Evolutionary conservation across 2,113 vertebrate species (phyloP).

Genomic region (Cercopithecus mona): DNA sequence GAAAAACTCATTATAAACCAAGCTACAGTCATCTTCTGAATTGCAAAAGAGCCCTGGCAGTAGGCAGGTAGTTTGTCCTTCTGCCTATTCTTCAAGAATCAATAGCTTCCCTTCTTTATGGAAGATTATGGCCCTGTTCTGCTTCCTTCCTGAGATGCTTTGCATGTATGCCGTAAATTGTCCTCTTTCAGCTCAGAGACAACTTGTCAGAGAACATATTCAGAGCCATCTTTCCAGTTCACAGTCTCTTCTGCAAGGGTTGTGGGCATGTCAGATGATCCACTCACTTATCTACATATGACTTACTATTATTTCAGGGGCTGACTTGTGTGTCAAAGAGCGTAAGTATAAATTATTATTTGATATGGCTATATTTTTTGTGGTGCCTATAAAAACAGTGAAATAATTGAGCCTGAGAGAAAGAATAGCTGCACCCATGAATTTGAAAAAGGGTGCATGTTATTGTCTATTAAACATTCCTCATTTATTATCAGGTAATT

Average conservation of each 20-base stretch:
- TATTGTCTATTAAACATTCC: background rate
- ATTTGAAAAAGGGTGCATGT: background rate
- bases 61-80: conserved; percentile 35
- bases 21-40: conserved; percentile 55
- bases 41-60: conserved; percentile 53
- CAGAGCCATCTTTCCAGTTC: conserved; percentile 53
- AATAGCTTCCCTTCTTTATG: conserved; percentile 64
- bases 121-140: conserved; percentile 65
- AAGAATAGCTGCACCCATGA: background rate
- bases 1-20: conserved; percentile 75
- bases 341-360: background rate
- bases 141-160: conserved; percentile 66
- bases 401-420: background rate
- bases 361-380: background rate
- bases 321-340: background rate
- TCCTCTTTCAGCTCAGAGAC: conserved; percentile 61
- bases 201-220: conserved; percentile 14
- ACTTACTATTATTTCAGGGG: background rate
- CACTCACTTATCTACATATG: background rate
- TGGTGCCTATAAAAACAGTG: background rate
- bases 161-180: conserved; percentile 72
- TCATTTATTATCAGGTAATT: background rate
- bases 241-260: background rate
- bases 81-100: conserved; percentile 54
- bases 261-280: background rate